Evolutionary conservation across 2,113 vertebrate species (phyloP).

Genomic region (Anas platyrhynchos): DNA sequence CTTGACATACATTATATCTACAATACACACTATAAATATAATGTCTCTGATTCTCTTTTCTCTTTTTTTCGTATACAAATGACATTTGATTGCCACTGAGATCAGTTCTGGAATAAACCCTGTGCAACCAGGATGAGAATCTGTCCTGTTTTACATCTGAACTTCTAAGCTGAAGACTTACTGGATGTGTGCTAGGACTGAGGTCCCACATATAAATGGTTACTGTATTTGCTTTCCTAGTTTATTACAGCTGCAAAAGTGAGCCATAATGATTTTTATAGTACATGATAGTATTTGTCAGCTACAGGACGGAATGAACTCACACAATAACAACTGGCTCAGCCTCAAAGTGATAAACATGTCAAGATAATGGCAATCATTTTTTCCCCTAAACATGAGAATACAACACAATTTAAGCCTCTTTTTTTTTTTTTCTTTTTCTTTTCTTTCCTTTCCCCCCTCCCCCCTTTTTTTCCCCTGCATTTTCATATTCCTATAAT

Average conservation of each 20-base stretch:
- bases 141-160: background rate
- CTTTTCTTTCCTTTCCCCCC: background rate
- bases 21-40: background rate
- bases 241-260: conserved; percentile 59
- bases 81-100: background rate
- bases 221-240: conserved; percentile 29
- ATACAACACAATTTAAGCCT: conserved; percentile 30
- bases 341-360: conserved; percentile 65
- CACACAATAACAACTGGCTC: conserved; percentile 30
- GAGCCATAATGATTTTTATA: conserved; percentile 63
- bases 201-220: conserved; percentile 41
- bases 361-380: conserved; percentile 61
- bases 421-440: background rate
- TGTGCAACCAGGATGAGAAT: background rate
- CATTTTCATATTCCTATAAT: conserved; percentile 64
- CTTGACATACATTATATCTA: background rate
- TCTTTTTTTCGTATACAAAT: background rate
- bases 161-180: background rate
- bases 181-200: background rate
- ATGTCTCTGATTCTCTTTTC: background rate
- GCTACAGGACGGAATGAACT: conserved; percentile 61
- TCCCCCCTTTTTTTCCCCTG: background rate
- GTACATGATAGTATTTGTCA: conserved; percentile 62
- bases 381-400: background rate
- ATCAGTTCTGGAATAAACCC: background rate